Evolutionary conservation across 2,888 invertebrate genomes (phyloP), one percentile per base, ranked within the genome.

Genomic region (Zygothrica quintamaculata): DNA sequence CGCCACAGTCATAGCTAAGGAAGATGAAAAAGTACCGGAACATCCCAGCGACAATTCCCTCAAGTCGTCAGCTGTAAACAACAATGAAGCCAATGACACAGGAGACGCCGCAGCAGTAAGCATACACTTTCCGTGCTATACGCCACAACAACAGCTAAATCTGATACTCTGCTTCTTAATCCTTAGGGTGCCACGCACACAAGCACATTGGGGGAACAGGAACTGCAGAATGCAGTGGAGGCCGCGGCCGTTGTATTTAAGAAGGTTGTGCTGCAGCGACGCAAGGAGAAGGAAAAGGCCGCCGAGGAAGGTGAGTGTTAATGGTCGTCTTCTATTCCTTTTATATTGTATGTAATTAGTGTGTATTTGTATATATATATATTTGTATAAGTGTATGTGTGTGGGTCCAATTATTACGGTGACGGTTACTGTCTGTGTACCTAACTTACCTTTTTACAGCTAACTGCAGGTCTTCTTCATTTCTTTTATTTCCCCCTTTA

Each of bases 191-290:
- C 3, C 9, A 9, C 29, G 73, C 90, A 91, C 61, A 90, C 90
- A 61, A 90, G 88, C 62, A 91, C 90, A 7, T 58, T 91, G 66
- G 90, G 90, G 11, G 90, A 90, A 60, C 90, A 90, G 60, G 91
- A 91, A 82, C 89, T 91, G 36, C 91, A 91, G 67, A 90, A 88
- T 89, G 91, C 91, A 60, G 91, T 91, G 36, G 91, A 91, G 58
- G 91, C 91, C 2, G 91, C 91, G 1, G 91, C 91, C 18, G 90
- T 91, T 22, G 79, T 91, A 42, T 91, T 91, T 57, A 91, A 91
- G 73, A 91, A 91, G 65, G 91, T 91, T 1, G 91, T 91, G 1
- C 71, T 91, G 26, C 91, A 91, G 72, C 81, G 91, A 0, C 89
- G 91, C 16, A 65, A 84, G 55, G 80, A 88, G 66, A 88, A 88